Base-by-base conservation (phyloP, 2,888 invertebrate genomes). In the Teleiodes luculella region DNA sequence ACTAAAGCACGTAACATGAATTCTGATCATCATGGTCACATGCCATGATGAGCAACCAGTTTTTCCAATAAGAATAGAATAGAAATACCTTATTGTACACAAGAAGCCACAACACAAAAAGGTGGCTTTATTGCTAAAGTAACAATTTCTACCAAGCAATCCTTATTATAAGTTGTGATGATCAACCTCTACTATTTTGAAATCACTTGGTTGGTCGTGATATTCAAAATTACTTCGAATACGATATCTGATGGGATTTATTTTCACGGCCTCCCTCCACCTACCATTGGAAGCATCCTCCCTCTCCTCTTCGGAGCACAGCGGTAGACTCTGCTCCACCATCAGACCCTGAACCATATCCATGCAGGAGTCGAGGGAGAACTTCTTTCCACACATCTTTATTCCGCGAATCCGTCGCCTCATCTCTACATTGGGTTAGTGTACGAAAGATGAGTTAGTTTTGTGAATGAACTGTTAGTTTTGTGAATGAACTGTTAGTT, bases 281-380 rank as follows among this genome's bases (percentile, higher is more conserved):
- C 74, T 67, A 90, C 90, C 90, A 62, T 83, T 86, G 53, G 90
- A 89, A 43, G 70, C 70, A 10, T 90, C 87, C 53, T 90, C 90
- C 33, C 75, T 75, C 6, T 91, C 91, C 46, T 92, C 92, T 63
- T 92, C 92, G 35, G 80, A 81, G 74, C 91, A 91, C 13, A 83
- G 81, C 0, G 91, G 90, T 43, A 91, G 78, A n/a, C 89, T 80
- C 58, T 86, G 86, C 54, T 87, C 89, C 39, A 90, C 84, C 80
- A 93, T 92, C 66, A 93, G 79, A 3, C 93, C 94, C 73, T 95
- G 95, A 37, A 97, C 96, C 72, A 97, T 92, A 76, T 97, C 97
- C 93, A 97, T 94, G 71, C 96, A 94, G 0, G 97, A 97, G 83
- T 97, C 97, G 65, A 97, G 86, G 0, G 97, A 97, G 79, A 95